Conservation (phyloP, 2,888 invertebrate species). For the Perithous albicinctus region DNA sequence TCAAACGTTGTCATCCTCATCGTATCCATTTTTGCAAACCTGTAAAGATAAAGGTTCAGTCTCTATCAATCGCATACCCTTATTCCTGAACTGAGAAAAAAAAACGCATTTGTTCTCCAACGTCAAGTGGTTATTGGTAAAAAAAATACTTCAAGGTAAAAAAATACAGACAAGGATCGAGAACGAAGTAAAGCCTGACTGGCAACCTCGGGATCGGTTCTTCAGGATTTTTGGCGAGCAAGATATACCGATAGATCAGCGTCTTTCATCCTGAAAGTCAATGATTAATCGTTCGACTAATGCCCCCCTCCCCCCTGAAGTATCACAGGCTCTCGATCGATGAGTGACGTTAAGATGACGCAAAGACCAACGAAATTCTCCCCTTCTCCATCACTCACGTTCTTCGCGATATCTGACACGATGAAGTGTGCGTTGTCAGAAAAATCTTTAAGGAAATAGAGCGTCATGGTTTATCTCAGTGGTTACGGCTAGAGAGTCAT, state of each 20-base stretch:
- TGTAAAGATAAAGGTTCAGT: background rate
- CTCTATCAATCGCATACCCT: slow-evolving; percentile 3
- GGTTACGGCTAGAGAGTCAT: background rate
- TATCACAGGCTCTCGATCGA: background rate
- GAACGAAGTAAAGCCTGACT: background rate
- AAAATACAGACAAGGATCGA: background rate
- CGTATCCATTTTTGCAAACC: background rate
- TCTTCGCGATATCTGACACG: background rate
- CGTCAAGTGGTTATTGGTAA: background rate
- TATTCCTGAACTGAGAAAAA: slow-evolving; percentile 5
- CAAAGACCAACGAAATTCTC: background rate
- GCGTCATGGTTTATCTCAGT: slow-evolving; percentile 22
- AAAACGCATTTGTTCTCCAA: background rate
- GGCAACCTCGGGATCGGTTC: background rate
- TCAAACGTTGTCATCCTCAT: background rate
- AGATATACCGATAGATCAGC: slow-evolving; percentile 6
- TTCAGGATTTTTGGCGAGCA: background rate
- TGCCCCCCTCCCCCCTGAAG: slow-evolving; percentile 1
- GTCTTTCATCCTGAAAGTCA: slow-evolving; percentile 10
- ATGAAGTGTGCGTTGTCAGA: background rate
- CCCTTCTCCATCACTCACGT: background rate
- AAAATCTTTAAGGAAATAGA: background rate
- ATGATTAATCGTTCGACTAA: slow-evolving; percentile 31
- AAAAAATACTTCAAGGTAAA: background rate
- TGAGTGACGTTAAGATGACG: background rate